phyloP scores from a whole-genome alignment of 2,888 invertebrate genomes.

The Erpobdella octoculata region DNA sequence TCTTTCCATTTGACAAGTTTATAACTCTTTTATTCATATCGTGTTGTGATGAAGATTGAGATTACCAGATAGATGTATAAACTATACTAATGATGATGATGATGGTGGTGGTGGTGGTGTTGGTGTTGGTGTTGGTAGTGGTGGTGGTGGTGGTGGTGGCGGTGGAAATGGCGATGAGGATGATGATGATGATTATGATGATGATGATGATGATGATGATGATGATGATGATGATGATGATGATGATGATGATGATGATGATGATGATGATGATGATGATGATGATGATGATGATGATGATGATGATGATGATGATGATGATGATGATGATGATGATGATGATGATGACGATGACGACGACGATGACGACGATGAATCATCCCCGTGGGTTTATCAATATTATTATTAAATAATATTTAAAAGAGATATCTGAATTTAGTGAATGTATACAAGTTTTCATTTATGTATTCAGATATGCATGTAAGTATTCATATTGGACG shows the following conservation, averaged over 20 bases:
- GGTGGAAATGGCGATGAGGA: no score
- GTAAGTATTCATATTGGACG: no score
- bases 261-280: slow-evolving; percentile 18
- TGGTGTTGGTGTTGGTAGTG: no score
- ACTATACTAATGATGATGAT: no score
- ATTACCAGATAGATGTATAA: no score
- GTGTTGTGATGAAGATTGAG: no score
- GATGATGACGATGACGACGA: background rate
- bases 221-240: slow-evolving; percentile 17
- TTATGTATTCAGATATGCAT: slow-evolving; percentile 24
- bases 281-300: slow-evolving; percentile 12
- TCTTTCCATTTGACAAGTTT: no score
- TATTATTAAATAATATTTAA: background rate
- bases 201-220: no score
- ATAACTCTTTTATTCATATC: no score
- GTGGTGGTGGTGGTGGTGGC: background rate
- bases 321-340: slow-evolving; percentile 18
- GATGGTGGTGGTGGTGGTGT: no score
- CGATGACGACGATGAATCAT: background rate
- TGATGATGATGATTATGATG: no score
- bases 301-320: slow-evolving; percentile 10
- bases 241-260: slow-evolving; percentile 20
- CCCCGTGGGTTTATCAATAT: background rate
- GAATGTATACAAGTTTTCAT: slow-evolving; percentile 22
- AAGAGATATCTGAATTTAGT: background rate